These are phyloP conservation scores for Nipponacmea schrenckii DNA, from an alignment of 2,888 invertebrate genomes.

Conservation along the genomic window DNA sequence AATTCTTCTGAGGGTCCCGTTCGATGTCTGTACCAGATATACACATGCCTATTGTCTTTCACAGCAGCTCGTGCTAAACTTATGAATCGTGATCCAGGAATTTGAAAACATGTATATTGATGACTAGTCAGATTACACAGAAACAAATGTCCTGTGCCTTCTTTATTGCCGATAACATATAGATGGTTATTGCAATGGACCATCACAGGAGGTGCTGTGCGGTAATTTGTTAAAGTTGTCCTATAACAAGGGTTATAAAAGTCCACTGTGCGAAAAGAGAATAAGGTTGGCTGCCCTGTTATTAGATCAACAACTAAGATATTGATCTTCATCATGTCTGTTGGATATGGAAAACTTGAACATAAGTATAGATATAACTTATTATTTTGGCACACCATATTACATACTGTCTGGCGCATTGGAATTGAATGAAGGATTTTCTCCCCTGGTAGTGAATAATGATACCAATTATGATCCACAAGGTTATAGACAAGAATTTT, in stretches of 20 bases:
- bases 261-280: conserved; percentile 59
- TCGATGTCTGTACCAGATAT: conserved; percentile 61
- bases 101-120: conserved; percentile 61
- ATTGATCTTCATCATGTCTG: conserved; percentile 63
- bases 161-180: conserved; percentile 61
- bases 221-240: conserved; percentile 62
- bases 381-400: conserved; percentile 54
- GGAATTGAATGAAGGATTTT: conserved; percentile 58
- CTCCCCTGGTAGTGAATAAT: conserved; percentile 57
- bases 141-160: conserved; percentile 62
- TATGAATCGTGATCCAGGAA: conserved; percentile 61
- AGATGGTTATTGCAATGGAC: conserved; percentile 58
- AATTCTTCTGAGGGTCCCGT: conserved; percentile 65
- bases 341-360: conserved; percentile 63
- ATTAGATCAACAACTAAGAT: conserved; percentile 57
- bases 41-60: conserved; percentile 55
- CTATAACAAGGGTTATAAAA: conserved; percentile 60
- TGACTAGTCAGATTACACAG: conserved; percentile 58
- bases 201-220: conserved; percentile 61
- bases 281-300: conserved; percentile 54
- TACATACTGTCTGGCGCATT: conserved; percentile 58
- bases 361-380: conserved; percentile 61
- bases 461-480: conserved; percentile 55
- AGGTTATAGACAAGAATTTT: conserved; percentile 59
- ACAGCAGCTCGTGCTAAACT: conserved; percentile 60